Conservation (phyloP, 1,140 invertebrate species). For the Acromyrmex charruanus region DNA sequence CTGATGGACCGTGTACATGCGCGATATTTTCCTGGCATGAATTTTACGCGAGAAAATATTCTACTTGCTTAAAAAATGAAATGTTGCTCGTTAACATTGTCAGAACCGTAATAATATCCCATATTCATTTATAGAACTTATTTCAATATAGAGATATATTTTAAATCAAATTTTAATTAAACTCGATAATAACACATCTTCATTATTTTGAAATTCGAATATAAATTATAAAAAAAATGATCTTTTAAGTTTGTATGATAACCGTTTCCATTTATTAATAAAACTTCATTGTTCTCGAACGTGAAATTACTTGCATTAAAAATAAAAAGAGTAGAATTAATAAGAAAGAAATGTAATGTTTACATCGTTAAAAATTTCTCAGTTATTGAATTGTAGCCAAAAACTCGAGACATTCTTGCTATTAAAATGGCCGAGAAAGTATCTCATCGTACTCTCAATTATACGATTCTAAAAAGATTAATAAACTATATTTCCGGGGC, state of each 20-base stretch:
- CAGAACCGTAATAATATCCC: neutral
- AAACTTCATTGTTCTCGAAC: neutral
- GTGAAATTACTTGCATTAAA: neutral
- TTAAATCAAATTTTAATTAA: neutral
- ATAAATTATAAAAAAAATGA: neutral
- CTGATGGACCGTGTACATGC: neutral
- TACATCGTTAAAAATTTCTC: neutral
- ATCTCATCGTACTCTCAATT: neutral
- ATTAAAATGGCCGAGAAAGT: neutral
- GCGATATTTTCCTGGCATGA: neutral
- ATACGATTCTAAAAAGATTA: slow-evolving; percentile 25
- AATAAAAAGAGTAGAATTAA: neutral
- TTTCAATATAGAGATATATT: neutral
- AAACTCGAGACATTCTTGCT: neutral
- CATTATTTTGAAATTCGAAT: neutral
- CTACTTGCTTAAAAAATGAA: neutral
- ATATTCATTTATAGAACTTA: neutral
- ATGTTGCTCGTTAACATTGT: neutral
- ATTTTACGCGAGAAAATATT: neutral
- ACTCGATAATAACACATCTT: neutral
- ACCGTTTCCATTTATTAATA: neutral
- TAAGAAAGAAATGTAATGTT: neutral
- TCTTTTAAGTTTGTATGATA: neutral
- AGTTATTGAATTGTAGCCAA: neutral
- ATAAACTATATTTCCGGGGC: slow-evolving; percentile 14